Conservation (phyloP, 2,113 vertebrate species). For the Laticauda laticaudata region DNA sequence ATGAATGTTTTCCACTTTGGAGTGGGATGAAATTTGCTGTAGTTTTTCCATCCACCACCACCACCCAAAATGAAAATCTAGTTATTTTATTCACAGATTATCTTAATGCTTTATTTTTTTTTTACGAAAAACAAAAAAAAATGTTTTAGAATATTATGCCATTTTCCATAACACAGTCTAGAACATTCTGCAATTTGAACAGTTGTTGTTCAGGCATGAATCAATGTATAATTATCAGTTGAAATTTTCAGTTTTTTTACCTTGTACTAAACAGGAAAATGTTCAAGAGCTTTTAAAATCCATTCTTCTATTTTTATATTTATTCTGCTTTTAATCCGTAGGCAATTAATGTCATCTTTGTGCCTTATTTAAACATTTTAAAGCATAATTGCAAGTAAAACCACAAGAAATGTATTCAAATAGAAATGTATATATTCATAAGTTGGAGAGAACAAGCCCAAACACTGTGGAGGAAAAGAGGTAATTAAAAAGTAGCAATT, state of each 20-base stretch:
- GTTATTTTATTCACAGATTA: background rate
- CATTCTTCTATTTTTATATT: background rate
- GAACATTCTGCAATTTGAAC: too few relatives aligned
- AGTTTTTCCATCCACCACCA: background rate
- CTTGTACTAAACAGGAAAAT: background rate
- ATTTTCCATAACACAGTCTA: background rate
- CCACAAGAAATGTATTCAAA: background rate
- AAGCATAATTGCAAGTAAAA: background rate
- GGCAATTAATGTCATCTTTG: background rate
- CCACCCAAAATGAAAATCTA: background rate
- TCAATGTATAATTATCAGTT: background rate
- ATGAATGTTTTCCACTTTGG: fast-evolving
- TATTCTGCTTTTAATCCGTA: background rate
- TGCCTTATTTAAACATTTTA: background rate
- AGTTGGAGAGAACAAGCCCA: background rate
- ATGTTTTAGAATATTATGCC: background rate
- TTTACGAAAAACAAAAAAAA: background rate
- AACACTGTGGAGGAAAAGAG: background rate
- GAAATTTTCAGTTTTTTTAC: background rate
- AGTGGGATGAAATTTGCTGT: background rate
- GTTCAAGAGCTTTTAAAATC: background rate
- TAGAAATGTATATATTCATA: background rate
- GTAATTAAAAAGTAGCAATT: background rate
- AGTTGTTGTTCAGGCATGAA: too few relatives aligned
- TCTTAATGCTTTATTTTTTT: fast-evolving